Conservation (phyloP, 2,113 vertebrate genomes). For the Macroglossus sobrinus region DNA sequence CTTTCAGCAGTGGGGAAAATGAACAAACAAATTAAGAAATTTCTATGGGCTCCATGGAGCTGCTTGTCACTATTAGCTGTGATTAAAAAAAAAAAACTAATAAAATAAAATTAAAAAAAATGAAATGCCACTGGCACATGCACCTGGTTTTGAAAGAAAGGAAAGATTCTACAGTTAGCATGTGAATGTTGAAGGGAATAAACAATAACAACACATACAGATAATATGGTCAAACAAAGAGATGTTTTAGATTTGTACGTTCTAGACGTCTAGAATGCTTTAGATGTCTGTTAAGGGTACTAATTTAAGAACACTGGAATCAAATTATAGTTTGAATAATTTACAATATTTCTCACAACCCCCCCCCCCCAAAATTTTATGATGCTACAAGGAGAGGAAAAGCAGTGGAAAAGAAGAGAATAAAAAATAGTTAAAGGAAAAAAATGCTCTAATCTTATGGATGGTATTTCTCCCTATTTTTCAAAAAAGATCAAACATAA, state of each 20-base stretch:
- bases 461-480: neutral
- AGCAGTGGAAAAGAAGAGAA: neutral
- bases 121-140: neutral
- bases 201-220: neutral
- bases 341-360: neutral
- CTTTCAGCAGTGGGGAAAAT: neutral
- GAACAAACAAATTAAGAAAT: neutral
- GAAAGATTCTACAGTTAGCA: neutral
- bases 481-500: neutral
- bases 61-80: neutral
- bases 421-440: neutral
- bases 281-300: neutral
- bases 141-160: neutral
- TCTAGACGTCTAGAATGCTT: neutral
- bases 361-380: too few species aligned
- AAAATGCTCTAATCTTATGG: neutral
- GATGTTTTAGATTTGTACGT: neutral
- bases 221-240: neutral
- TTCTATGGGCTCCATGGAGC: neutral
- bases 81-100: neutral
- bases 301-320: neutral
- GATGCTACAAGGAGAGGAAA: neutral
- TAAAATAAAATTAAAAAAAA: neutral
- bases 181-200: neutral
- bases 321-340: neutral